phyloP scores from a whole-genome alignment of 64 coral and sea anemone genomes.

The Astreopora myriophthalma region DNA sequence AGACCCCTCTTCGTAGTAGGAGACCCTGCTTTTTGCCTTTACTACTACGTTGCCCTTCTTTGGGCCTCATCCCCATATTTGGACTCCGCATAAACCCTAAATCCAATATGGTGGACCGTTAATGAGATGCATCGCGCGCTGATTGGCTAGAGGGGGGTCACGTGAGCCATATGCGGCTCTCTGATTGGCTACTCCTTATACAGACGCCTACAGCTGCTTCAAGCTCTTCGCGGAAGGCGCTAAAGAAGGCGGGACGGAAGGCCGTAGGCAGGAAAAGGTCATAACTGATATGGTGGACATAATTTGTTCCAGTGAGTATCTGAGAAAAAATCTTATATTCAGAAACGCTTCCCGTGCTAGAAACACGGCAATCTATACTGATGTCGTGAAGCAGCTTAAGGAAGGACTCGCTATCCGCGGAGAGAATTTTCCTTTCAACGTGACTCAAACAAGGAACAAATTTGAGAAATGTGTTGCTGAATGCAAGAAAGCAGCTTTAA shows the following conservation, averaged over 20 bases:
- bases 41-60: too few species aligned
- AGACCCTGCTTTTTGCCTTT: too few species aligned
- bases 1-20: too few species aligned
- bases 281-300: conserved; percentile 57
- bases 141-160: too few species aligned
- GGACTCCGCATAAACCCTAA: too few species aligned
- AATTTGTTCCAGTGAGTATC: conserved; percentile 58
- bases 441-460: neutral
- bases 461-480: neutral
- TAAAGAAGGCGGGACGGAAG: conserved; percentile 59
- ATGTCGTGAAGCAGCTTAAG: conserved; percentile 62
- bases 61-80: too few species aligned
- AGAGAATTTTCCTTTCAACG: neutral
- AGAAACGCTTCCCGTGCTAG: conserved; percentile 42
- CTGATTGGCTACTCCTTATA: too few species aligned
- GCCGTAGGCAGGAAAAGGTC: conserved; percentile 33
- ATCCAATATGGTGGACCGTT: too few species aligned
- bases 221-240: conserved; percentile 29
- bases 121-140: too few species aligned
- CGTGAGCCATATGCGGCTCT: too few species aligned
- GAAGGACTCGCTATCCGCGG: conserved; percentile 46
- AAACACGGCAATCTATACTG: conserved; percentile 54
- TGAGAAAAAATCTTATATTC: conserved; percentile 46
- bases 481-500: too few species aligned
- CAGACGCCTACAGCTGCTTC: too few species aligned